Evolutionary conservation across 2,888 invertebrate genomes (phyloP), one percentile per base, ranked within the genome.

Genomic region (Drosophila leonis): DNA sequence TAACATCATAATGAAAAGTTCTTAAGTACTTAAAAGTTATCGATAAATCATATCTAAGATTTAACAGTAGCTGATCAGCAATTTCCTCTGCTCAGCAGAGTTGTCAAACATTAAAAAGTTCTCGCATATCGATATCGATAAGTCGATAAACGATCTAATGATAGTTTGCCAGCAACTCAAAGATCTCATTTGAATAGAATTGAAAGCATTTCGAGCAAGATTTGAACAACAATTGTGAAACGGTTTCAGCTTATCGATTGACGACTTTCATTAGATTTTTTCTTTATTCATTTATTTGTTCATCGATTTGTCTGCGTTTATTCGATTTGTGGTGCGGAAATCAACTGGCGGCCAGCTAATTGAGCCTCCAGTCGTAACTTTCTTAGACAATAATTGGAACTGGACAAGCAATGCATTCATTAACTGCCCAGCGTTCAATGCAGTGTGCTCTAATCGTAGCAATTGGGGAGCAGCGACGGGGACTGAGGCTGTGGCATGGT

Each of bases 321-420:
- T 54, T 55, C 31, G 42, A 37, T 56, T 56, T 37, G 27, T 71
- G 59, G 20, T 56, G 51, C 56, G 76, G 76, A 75, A 75, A 75
- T 63, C 46, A 65, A 71, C 72, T 59, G 49, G 59, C 62, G 37
- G 55, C 27, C 64, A 54, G 41, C 68, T 77, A 77, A 75, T 72
- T 65, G 69, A 55, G 51, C 35, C 24, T 44, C 61, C 41, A 33
- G 51, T 42, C 42, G 41, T 52, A 66, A 61, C 67, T 64, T 55
- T 64, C 54, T 42, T 62, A 46, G 61, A 44, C 64, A 64, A 73
- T 39, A 54, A 77, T 68, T 59, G 72, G 48, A 59, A 49, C 62
- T 54, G 56, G 46, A 27, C 37, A 39, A 42, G 72, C 59, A 72
- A 52, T 74, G 73, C 75, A 70, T 69, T 69, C 64, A 63, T 72